phyloP scores from a whole-genome alignment of 2,888 invertebrate genomes.

The Priocnemis perturbator region DNA sequence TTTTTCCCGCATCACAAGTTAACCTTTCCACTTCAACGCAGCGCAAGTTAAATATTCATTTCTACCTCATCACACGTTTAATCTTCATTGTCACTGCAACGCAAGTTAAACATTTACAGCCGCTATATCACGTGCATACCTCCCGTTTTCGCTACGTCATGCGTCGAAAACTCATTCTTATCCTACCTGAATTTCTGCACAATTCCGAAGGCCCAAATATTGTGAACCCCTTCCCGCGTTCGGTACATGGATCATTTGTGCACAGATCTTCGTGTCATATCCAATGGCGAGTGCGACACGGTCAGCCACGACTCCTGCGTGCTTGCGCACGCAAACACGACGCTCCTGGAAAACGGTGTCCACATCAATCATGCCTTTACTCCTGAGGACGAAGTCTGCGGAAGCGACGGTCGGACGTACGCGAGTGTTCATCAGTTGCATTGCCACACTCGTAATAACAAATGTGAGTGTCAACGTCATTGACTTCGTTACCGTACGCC shows the following conservation, averaged over 20 bases:
- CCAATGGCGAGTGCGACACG: constrained; percentile 29
- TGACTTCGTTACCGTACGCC: background rate
- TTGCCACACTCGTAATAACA: constrained; percentile 57
- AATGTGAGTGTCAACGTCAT: constrained; percentile 49
- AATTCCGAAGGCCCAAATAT: no score
- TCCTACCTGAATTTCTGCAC: background rate
- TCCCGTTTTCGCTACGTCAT: no score
- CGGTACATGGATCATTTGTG: no score
- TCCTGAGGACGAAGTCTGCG: constrained; percentile 56
- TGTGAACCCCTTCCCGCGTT: no score
- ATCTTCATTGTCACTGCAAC: no score
- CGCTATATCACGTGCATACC: no score
- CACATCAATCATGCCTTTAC: constrained; percentile 36
- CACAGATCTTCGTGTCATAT: constrained; percentile 24
- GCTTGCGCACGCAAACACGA: constrained; percentile 9
- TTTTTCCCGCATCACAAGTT: no score
- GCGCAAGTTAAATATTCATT: no score
- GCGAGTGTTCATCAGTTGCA: constrained; percentile 57
- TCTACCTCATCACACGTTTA: no score
- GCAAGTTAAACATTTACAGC: no score
- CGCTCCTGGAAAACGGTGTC: constrained; percentile 25
- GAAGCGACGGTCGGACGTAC: constrained; percentile 63
- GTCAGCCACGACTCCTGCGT: constrained; percentile 25
- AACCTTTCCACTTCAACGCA: no score
- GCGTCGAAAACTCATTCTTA: background rate